A percentile compares a stretch with the other conserved stretches of the same genome.
Conservation (phyloP, 2,797 vertebrate genomes). For the Rhabdophis nuchalis region DNA sequence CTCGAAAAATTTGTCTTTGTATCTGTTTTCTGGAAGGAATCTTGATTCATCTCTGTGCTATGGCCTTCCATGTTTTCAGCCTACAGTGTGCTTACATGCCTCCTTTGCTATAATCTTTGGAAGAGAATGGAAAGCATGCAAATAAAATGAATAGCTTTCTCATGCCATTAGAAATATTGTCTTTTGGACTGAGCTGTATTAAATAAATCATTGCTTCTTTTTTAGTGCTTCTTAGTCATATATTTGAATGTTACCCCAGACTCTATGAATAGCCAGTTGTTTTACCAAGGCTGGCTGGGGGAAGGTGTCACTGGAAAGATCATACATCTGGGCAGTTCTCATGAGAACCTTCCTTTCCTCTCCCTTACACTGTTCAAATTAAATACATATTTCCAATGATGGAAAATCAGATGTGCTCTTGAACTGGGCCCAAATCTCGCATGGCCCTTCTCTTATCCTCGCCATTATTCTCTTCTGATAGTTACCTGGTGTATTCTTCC, state of each 20-base stretch:
- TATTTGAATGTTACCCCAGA: conserved; percentile 10
- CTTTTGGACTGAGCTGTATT: conserved; percentile 30
- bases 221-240: conserved; percentile 35
- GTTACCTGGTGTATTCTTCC: neutral
- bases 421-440: neutral
- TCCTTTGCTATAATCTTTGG: neutral
- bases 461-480: neutral
- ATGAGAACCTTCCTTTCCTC: conserved; percentile 24
- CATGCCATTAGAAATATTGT: conserved; percentile 52
- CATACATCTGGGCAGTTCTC: conserved; percentile 25
- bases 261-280: conserved; percentile 13
- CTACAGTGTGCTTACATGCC: neutral
- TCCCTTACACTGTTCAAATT: conserved; percentile 6
- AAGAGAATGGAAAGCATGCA: conserved; percentile 10
- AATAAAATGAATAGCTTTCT: neutral
- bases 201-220: conserved; percentile 38
- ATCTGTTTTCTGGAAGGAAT: neutral
- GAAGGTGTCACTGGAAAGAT: conserved; percentile 21
- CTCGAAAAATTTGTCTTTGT: neutral
- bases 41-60: neutral
- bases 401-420: conserved; percentile 15
- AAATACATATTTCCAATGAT: conserved; percentile 23
- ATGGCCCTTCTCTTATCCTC: conserved; percentile 13
- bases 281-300: conserved; percentile 1
- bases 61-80: neutral